phyloP scores from a whole-genome alignment of 2,113 vertebrate genomes.

The Sisor rabdophorus region DNA sequence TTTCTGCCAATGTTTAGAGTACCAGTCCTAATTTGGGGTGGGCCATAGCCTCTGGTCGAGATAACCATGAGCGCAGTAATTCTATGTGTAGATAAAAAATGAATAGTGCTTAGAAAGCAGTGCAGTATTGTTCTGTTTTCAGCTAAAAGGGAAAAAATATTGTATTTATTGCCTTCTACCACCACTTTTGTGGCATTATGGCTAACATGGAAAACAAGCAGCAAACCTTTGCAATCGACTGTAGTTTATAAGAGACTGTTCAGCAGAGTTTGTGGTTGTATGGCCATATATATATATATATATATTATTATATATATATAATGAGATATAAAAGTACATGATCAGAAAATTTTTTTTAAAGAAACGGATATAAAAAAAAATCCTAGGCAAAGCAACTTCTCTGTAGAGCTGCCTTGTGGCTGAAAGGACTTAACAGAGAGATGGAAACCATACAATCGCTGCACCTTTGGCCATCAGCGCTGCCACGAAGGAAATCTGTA shows the following conservation, averaged over 20 bases:
- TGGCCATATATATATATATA: not conserved
- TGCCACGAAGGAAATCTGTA: conserved; percentile 41
- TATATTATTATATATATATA: not conserved
- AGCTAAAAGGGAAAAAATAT: too few species aligned
- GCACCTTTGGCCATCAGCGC: conserved; percentile 31
- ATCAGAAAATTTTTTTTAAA: not conserved
- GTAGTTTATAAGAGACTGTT: not conserved
- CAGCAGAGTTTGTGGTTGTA: not conserved
- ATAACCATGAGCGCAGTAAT: not conserved
- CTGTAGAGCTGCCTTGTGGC: conserved; percentile 35
- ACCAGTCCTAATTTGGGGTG: too few species aligned
- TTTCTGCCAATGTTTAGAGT: too few species aligned
- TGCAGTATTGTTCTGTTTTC: not conserved
- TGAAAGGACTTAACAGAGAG: conserved; percentile 36
- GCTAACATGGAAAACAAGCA: not conserved
- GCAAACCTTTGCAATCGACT: conserved; percentile 8
- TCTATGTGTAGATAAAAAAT: too few species aligned
- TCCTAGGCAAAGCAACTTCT: not conserved
- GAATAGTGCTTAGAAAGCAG: too few species aligned
- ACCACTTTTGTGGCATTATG: not conserved
- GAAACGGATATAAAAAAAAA: not conserved
- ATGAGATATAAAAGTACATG: not conserved
- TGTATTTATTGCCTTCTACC: not conserved
- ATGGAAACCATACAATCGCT: conserved; percentile 39
- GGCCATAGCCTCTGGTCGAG: too few species aligned